These are phyloP conservation scores for Rhineura floridana DNA, from an alignment of 2,113 vertebrate species.

Conservation along the genomic window DNA sequence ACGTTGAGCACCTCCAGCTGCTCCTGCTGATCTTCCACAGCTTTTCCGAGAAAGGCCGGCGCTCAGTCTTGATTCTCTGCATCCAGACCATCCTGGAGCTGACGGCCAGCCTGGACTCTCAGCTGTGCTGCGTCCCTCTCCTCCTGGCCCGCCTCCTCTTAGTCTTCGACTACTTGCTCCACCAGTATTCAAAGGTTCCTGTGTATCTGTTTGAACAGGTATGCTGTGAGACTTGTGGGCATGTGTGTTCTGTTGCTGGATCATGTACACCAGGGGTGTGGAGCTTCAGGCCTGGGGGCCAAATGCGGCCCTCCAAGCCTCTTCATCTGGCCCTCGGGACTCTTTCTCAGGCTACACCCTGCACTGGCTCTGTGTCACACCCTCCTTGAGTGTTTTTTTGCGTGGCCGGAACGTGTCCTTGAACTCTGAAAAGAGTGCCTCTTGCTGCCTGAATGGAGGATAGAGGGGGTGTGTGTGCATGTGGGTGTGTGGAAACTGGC, in stretches of 20 bases:
- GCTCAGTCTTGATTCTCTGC: constrained; percentile 82
- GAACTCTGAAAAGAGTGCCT: too few relatives aligned
- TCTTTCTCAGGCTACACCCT: too few relatives aligned
- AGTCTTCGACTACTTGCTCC: constrained; percentile 94
- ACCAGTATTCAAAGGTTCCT: constrained; percentile 92
- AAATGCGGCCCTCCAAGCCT: too few relatives aligned
- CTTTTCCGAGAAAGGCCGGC: constrained; percentile 88
- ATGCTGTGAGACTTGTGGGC: fast-evolving
- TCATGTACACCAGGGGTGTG: neutral
- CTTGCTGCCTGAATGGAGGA: too few relatives aligned
- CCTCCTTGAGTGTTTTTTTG: too few relatives aligned
- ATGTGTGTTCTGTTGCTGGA: fast-evolving
- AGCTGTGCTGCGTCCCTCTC: constrained; percentile 87
- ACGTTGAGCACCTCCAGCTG: constrained; percentile 95
- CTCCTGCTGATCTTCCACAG: constrained; percentile 97
- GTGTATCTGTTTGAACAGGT: constrained; percentile 97
- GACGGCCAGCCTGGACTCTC: constrained; percentile 83
- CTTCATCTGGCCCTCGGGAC: too few relatives aligned
- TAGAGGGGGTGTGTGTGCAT: too few relatives aligned
- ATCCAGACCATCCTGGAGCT: constrained; percentile 91
- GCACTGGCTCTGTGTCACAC: too few relatives aligned
- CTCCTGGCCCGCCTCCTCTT: constrained; percentile 88
- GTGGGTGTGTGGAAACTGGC: too few relatives aligned
- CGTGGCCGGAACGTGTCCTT: too few relatives aligned
- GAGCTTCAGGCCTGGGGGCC: too few relatives aligned